These are phyloP conservation scores for Trichonephila clavata DNA, from an alignment of 1,140 invertebrate genomes.

Conservation along the genomic window DNA sequence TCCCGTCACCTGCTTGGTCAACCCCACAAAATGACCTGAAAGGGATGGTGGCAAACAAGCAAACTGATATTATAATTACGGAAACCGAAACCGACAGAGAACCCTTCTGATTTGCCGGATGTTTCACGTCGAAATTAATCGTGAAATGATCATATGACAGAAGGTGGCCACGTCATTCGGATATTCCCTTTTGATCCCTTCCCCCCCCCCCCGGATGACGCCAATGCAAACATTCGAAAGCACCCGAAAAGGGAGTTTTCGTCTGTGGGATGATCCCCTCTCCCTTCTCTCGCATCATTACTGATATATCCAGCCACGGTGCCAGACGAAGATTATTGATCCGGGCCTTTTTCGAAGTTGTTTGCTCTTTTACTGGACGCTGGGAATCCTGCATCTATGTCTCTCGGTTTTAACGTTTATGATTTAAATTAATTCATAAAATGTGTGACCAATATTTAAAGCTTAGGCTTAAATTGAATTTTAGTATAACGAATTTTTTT, in stretches of 20 bases:
- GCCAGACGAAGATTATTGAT: slow-evolving; percentile 22
- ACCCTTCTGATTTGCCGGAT: background rate
- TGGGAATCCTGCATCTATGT: background rate
- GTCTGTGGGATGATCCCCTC: background rate
- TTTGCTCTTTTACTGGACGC: background rate
- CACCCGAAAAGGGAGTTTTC: background rate
- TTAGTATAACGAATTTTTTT: too few relatives aligned
- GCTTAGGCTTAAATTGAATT: too few relatives aligned
- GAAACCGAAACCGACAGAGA: background rate
- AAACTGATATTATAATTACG: slow-evolving; percentile 3
- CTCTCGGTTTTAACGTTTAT: background rate
- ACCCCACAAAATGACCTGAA: background rate
- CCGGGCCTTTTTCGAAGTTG: slow-evolving; percentile 7
- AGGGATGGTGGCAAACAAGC: background rate
- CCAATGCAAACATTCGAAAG: background rate
- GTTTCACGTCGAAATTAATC: background rate
- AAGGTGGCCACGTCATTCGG: background rate
- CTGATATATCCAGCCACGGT: background rate
- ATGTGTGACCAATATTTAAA: too few relatives aligned
- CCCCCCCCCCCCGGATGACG: background rate
- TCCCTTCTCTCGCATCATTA: background rate
- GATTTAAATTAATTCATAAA: too few relatives aligned
- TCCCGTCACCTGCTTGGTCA: background rate
- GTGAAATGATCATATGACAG: background rate
- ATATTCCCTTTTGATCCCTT: background rate